Percentiles rank a stretch among this genome's conserved stretches.
Conservation (phyloP, 2,888 invertebrate species). For the Altica lythri region DNA sequence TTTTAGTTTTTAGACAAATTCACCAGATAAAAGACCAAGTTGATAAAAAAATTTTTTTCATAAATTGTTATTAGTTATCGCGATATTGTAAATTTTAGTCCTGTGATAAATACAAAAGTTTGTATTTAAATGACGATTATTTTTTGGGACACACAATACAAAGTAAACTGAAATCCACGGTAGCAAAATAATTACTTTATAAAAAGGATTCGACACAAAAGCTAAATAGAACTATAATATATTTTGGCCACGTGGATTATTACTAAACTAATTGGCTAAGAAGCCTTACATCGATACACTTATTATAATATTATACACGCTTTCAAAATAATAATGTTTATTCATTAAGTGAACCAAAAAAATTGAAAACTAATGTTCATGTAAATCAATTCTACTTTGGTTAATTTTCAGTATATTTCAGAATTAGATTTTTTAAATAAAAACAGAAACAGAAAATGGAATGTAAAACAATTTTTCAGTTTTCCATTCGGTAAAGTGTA, state of each 20-base stretch:
- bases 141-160: constrained; percentile 47
- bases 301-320: constrained; percentile 42
- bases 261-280: constrained; percentile 54
- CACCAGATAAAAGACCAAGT: no score
- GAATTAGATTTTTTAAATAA: no score
- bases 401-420: no score
- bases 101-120: constrained; percentile 1
- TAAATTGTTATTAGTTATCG: background rate
- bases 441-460: no score
- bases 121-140: background rate
- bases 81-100: background rate
- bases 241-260: constrained; percentile 56
- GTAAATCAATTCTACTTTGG: no score
- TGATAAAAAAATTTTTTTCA: no score
- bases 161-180: constrained; percentile 47
- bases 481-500: no score
- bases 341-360: background rate
- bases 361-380: no score
- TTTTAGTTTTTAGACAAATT: background rate
- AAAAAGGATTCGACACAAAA: constrained; percentile 31
- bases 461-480: no score
- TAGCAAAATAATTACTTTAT: constrained; percentile 37
- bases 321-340: background rate
- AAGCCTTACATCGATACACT: constrained; percentile 58
- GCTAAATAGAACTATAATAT: constrained; percentile 43